Evolutionary conservation across 2,888 invertebrate genomes (phyloP).

Genomic region (Ashinkailepas kermadecensis): DNA sequence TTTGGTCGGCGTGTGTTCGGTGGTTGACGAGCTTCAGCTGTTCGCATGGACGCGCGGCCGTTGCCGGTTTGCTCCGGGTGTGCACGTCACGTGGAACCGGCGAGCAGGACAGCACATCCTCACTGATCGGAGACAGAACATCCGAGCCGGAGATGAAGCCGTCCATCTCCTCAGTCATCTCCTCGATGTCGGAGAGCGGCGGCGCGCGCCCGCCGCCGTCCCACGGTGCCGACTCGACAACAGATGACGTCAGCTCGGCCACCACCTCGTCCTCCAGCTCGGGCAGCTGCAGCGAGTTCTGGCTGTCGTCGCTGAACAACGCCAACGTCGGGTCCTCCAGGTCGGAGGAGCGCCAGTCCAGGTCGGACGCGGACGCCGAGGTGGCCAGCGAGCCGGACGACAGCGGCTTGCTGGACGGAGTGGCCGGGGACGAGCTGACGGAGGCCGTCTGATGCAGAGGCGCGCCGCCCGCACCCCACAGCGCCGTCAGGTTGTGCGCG

Average conservation of each 20-base stretch:
- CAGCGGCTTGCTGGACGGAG: background rate
- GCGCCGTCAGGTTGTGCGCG: background rate
- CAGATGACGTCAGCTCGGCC: background rate
- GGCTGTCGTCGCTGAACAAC: background rate
- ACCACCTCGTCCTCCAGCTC: constrained; percentile 7
- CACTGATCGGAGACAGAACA: background rate
- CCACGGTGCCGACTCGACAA: background rate
- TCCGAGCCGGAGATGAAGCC: constrained; percentile 3
- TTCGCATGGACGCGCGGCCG: background rate
- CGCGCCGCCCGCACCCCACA: background rate
- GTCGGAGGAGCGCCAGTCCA: background rate
- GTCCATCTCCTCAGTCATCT: constrained; percentile 9
- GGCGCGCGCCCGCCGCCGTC: background rate
- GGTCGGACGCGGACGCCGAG: background rate
- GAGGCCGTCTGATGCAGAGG: background rate
- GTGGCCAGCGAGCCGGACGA: constrained; percentile 4
- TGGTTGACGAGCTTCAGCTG: background rate
- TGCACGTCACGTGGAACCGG: background rate
- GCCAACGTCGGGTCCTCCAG: constrained; percentile 2
- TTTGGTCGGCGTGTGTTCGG: background rate
- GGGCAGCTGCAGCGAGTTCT: background rate
- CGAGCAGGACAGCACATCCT: background rate
- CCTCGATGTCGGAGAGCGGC: constrained; percentile 13
- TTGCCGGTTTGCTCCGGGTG: background rate
- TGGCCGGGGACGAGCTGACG: background rate